These are phyloP conservation scores for Chromoteleia sp. DNA, from an alignment of 2,888 invertebrate genomes.

Conservation along the genomic window DNA sequence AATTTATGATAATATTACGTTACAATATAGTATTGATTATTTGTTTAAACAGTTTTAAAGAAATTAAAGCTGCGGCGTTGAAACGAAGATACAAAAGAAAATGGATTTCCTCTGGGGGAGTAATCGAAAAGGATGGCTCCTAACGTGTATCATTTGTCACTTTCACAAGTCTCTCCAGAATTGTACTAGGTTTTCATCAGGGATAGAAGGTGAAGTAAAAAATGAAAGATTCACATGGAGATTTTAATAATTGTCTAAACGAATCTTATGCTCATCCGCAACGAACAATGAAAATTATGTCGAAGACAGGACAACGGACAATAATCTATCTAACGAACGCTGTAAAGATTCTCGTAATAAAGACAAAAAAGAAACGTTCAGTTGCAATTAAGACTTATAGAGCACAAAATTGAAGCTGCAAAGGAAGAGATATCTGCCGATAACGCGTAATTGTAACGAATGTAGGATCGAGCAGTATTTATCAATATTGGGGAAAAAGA, in stretches of 20 bases:
- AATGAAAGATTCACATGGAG: conserved; percentile 20
- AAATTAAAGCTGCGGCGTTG: conserved; percentile 9
- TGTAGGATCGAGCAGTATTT: conserved; percentile 6
- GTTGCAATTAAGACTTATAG: conserved; percentile 36
- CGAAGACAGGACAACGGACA: background rate
- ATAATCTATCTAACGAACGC: conserved; percentile 25
- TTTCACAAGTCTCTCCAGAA: conserved; percentile 16
- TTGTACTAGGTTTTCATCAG: conserved; percentile 12
- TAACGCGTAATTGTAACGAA: conserved; percentile 13
- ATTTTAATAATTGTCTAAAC: conserved; percentile 6
- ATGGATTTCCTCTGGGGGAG: conserved; percentile 33
- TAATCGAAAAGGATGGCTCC: conserved; percentile 38
- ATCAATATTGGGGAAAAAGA: background rate
- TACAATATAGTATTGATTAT: no score
- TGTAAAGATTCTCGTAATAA: conserved; percentile 13
- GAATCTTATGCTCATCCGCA: conserved; percentile 15
- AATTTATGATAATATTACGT: no score
- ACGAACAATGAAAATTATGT: conserved; percentile 21
- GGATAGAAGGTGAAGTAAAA: background rate
- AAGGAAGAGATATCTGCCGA: background rate
- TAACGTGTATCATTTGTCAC: conserved; percentile 48
- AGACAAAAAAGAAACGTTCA: conserved; percentile 29
- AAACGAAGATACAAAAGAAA: conserved; percentile 25
- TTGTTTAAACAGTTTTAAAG: no score
- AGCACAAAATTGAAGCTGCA: background rate